Percentiles rank a stretch among this genome's conserved stretches.
phyloP scores from a whole-genome alignment of 92 coral and sea anemone genomes.

The Parazoanthus darwini region DNA sequence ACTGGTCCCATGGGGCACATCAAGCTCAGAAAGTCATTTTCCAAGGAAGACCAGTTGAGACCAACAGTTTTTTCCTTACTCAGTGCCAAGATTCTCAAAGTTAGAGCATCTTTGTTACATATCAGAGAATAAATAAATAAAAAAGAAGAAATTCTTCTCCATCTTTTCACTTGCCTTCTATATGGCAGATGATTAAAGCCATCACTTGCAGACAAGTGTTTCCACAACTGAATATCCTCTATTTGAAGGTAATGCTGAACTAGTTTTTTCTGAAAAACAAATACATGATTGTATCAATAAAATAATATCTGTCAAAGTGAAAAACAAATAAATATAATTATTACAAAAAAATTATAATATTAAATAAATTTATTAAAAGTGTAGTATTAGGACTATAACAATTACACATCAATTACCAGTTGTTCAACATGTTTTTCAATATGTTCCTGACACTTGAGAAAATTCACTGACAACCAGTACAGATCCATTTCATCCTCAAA shows the following conservation, averaged over 20 bases:
- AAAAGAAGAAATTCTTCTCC: background rate
- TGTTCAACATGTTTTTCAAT: slow-evolving; percentile 68
- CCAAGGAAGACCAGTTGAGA: too few relatives aligned
- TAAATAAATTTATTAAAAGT: too few relatives aligned
- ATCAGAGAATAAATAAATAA: too few relatives aligned
- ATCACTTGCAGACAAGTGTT: slow-evolving; percentile 59
- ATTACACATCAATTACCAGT: slow-evolving; percentile 53
- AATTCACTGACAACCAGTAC: slow-evolving; percentile 82
- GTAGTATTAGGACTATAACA: too few relatives aligned
- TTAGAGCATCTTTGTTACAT: background rate
- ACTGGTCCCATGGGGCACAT: too few relatives aligned
- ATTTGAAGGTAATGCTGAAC: slow-evolving; percentile 72
- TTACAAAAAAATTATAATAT: too few relatives aligned
- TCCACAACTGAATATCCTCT: slow-evolving; percentile 74
- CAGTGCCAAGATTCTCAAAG: too few relatives aligned
- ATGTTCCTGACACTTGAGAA: slow-evolving; percentile 78
- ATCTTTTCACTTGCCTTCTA: slow-evolving; percentile 55
- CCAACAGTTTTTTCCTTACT: too few relatives aligned
- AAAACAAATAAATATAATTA: background rate
- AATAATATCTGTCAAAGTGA: background rate
- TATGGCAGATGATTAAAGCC: slow-evolving; percentile 77
- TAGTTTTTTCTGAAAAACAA: slow-evolving; percentile 63
- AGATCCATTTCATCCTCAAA: slow-evolving; percentile 87
- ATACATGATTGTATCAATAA: background rate
- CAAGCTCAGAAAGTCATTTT: too few relatives aligned